Conservation (phyloP, 2,888 invertebrate genomes). For the Agriopis leucophaearia region DNA sequence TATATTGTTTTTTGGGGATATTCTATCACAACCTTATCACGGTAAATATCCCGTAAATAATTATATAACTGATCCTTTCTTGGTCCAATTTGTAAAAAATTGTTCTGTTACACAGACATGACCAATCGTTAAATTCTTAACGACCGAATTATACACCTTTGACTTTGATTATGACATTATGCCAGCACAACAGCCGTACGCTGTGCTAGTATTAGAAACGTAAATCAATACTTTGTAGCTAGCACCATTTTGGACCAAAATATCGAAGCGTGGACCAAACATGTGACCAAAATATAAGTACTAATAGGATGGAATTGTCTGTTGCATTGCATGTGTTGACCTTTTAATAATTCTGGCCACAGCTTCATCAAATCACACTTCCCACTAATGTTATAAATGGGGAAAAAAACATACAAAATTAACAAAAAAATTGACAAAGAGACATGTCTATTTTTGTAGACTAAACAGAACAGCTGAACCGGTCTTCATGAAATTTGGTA, state of each 20-base stretch:
- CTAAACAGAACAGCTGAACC: no score
- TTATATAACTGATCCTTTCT: no score
- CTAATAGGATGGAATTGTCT: constrained; percentile 5
- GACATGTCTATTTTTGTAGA: no score
- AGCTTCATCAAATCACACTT: no score
- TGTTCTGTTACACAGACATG: constrained; percentile 6
- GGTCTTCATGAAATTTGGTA: no score
- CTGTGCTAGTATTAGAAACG: neutral
- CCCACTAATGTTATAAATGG: neutral
- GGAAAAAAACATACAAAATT: neutral
- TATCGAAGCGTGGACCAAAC: neutral
- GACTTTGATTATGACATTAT: constrained; percentile 34
- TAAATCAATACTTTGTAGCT: neutral
- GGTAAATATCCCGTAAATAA: no score
- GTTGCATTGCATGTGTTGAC: neutral
- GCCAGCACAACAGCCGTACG: neutral
- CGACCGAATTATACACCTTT: constrained; percentile 40
- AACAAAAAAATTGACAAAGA: no score
- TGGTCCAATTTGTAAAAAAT: no score
- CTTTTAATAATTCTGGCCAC: constrained; percentile 4
- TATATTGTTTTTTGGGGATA: no score
- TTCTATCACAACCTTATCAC: no score
- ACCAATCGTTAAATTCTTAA: constrained; percentile 23
- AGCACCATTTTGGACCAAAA: neutral
- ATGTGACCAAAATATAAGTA: constrained; percentile 5